Percentiles rank a stretch among this genome's conserved stretches.
Conservation (phyloP, 2,113 vertebrate species). For the Thomomys bottae region DNA sequence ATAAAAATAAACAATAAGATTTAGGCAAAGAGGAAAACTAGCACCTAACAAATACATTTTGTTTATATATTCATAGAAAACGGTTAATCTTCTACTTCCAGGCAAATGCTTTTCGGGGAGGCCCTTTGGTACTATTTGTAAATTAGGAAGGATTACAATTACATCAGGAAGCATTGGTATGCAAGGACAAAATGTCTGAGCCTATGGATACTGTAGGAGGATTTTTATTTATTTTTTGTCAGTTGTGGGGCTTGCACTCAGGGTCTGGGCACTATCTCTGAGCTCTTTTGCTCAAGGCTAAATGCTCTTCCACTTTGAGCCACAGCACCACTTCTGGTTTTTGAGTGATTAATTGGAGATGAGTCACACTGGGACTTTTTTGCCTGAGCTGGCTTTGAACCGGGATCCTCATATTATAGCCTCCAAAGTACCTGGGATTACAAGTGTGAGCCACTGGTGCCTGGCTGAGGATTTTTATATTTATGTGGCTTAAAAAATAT, state of each 20-base stretch:
- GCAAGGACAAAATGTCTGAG: not conserved
- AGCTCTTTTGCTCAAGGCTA: too few species aligned
- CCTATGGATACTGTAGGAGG: not conserved
- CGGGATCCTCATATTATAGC: too few species aligned
- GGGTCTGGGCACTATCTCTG: too few species aligned
- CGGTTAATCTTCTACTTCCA: conserved; percentile 2
- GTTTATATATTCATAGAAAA: conserved; percentile 43
- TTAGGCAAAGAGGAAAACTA: not conserved
- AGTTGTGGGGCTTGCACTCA: too few species aligned
- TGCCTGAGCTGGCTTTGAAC: too few species aligned
- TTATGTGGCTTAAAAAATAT: not conserved
- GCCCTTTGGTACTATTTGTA: conserved; percentile 12
- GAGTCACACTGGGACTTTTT: too few species aligned
- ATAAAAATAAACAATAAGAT: not conserved
- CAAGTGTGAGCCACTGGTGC: too few species aligned
- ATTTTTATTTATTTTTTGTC: not conserved
- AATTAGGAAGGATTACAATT: conserved; percentile 43
- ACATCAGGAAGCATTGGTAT: not conserved
- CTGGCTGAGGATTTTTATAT: not conserved
- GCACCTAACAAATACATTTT: conserved; percentile 24
- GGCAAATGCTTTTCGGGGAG: not conserved
- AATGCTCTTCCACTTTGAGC: too few species aligned
- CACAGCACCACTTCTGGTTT: too few species aligned
- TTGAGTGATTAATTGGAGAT: too few species aligned
- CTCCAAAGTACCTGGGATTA: too few species aligned